Conservation (phyloP, 2,113 vertebrate species). For the Picathartes gymnocephalus region DNA sequence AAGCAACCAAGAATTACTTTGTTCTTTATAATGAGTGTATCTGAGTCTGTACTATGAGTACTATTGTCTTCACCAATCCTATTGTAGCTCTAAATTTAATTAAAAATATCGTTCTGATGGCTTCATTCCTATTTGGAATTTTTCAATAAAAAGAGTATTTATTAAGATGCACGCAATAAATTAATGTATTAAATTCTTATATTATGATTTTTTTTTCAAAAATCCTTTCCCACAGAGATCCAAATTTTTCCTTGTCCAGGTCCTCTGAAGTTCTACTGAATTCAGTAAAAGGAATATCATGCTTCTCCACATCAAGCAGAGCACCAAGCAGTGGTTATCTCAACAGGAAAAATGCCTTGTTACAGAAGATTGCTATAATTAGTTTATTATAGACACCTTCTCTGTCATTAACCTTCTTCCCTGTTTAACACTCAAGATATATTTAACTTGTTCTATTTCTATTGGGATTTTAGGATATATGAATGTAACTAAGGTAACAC, state of each 20-base stretch:
- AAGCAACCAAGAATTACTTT: not conserved
- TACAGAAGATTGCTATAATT: not conserved
- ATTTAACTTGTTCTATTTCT: not conserved
- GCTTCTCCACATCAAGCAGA: rapidly evolving
- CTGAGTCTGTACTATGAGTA: not conserved
- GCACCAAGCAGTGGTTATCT: not conserved
- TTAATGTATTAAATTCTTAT: not conserved
- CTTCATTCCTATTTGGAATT: not conserved
- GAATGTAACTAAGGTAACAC: not conserved
- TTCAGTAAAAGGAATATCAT: not conserved
- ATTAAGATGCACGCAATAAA: not conserved
- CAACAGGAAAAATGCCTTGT: not conserved
- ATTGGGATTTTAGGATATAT: not conserved
- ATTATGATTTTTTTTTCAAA: not conserved
- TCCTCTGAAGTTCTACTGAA: not conserved
- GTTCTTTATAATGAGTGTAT: not conserved
- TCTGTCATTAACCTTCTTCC: not conserved
- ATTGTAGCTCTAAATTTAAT: not conserved
- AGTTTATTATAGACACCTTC: not conserved
- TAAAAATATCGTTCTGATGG: not conserved
- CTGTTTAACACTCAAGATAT: not conserved
- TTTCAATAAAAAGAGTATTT: not conserved
- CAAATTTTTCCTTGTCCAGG: not conserved
- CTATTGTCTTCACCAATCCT: not conserved
- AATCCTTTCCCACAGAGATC: not conserved